A percentile compares a stretch with the other conserved stretches of the same genome.
Evolutionary conservation across 2,888 invertebrate species (phyloP).

Genomic region (Eretmocerus hayati): DNA sequence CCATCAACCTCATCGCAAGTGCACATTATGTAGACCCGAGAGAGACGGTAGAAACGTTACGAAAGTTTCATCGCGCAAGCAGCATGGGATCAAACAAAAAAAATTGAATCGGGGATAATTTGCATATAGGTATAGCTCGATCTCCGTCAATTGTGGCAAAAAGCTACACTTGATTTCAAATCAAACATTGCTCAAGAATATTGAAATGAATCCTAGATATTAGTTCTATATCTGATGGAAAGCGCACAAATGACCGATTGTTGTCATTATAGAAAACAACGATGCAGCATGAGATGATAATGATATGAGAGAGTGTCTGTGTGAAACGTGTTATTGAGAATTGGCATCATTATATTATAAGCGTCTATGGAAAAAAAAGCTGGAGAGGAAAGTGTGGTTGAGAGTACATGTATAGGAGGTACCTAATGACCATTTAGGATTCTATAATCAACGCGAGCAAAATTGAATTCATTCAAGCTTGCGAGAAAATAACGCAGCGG

Average conservation of each 20-base stretch:
- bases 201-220: not conserved
- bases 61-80: not conserved
- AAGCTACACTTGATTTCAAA: not conserved
- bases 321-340: not conserved
- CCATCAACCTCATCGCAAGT: too few relatives aligned
- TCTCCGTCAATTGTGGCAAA: not conserved
- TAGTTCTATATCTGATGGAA: not conserved
- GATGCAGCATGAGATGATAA: not conserved
- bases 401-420: too few relatives aligned
- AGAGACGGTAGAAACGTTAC: not conserved
- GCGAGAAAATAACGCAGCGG: too few relatives aligned
- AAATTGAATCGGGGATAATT: not conserved
- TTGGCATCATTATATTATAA: too few relatives aligned
- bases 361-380: not conserved
- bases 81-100: not conserved
- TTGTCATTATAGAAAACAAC: not conserved
- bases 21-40: too few relatives aligned
- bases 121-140: too few relatives aligned
- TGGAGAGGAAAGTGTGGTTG: not conserved
- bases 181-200: not conserved
- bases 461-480: too few relatives aligned
- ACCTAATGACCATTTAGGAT: too few relatives aligned
- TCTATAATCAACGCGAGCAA: too few relatives aligned
- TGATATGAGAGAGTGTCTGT: not conserved
- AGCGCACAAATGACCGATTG: slow-evolving; percentile 1